phyloP scores from a whole-genome alignment of 2,797 vertebrate genomes.

The Ispidina lecontei region DNA sequence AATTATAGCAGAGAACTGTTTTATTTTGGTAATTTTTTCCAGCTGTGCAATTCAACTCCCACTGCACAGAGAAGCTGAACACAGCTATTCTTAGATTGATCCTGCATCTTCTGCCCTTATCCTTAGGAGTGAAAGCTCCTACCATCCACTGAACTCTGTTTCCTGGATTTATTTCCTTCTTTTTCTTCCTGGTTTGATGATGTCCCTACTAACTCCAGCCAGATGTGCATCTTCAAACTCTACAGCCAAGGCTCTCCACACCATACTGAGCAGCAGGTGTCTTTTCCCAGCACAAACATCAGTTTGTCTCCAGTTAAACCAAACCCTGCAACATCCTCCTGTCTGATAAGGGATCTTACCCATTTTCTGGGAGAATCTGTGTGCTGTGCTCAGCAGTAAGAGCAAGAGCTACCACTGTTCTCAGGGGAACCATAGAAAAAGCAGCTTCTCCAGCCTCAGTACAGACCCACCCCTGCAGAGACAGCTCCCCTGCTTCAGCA shows the following conservation, averaged over 20 bases:
- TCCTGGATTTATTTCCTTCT: neutral
- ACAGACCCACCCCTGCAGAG: neutral
- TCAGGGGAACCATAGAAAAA: neutral
- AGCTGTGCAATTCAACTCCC: neutral
- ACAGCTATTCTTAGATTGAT: neutral
- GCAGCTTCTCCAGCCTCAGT: neutral
- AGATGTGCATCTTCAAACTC: neutral
- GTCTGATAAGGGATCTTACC: neutral
- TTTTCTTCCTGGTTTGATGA: neutral
- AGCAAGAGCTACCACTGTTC: neutral
- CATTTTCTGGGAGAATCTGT: neutral
- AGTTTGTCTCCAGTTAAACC: neutral
- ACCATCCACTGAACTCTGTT: neutral
- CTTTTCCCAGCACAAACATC: neutral
- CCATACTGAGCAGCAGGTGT: neutral
- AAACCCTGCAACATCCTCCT: fast-evolving
- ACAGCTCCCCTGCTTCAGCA: neutral
- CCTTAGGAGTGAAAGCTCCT: neutral
- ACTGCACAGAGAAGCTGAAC: neutral
- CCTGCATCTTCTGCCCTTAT: neutral
- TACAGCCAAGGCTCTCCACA: neutral
- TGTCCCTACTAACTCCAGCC: neutral
- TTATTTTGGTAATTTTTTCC: neutral
- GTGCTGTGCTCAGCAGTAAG: fast-evolving
- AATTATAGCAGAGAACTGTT: conserved; percentile 3